Conservation (phyloP, 2,888 invertebrate genomes). For the Tolmerus cingulatus region DNA sequence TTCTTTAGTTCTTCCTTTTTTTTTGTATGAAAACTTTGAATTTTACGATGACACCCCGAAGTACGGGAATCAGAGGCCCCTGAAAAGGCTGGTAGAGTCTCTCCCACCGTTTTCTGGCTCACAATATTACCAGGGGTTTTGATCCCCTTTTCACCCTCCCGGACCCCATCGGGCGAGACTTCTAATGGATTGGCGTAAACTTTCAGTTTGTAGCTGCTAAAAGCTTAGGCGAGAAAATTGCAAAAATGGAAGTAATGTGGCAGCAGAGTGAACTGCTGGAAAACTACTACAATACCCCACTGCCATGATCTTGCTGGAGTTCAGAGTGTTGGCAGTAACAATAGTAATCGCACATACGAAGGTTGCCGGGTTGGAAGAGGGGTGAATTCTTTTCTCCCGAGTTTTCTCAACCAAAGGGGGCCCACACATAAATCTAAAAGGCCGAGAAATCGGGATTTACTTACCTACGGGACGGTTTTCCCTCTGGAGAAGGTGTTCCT, state of each 20-base stretch:
- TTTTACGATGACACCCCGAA: constrained; percentile 40
- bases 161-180: neutral
- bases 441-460: neutral
- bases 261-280: neutral
- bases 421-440: neutral
- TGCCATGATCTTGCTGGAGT: neutral
- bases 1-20: neutral
- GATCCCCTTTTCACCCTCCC: neutral
- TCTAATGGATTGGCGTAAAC: constrained; percentile 41
- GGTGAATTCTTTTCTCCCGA: neutral
- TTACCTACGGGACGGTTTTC: neutral
- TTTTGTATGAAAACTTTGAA: constrained; percentile 33
- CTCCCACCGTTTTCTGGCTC: neutral
- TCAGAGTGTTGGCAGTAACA: neutral
- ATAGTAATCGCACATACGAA: neutral
- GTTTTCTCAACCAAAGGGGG: neutral
- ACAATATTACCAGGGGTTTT: neutral
- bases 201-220: constrained; percentile 30
- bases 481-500: neutral
- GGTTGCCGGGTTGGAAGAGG: neutral
- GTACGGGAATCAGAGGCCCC: neutral
- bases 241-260: constrained; percentile 41
- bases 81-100: neutral
- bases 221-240: constrained; percentile 36
- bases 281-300: neutral